Conservation (phyloP, 1,140 invertebrate species). For the Pristionchus pacificus region DNA sequence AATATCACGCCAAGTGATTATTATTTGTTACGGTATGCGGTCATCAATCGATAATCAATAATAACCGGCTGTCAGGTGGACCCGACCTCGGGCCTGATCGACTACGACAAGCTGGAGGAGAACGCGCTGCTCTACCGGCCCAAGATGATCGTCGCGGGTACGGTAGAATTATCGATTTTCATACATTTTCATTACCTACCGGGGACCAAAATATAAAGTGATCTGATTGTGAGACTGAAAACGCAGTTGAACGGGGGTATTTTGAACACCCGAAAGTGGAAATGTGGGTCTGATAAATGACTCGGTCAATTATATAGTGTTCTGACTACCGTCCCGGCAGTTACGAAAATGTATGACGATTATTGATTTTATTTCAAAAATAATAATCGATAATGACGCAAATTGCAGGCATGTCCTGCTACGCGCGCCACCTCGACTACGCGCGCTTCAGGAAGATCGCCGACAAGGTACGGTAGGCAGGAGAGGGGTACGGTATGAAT, state of each 20-base stretch:
- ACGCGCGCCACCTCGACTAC: constrained; percentile 74
- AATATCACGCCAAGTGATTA: no score
- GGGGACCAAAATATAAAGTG: not conserved
- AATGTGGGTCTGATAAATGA: no score
- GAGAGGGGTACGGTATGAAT: not conserved
- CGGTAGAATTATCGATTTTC: constrained; percentile 8
- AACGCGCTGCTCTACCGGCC: constrained; percentile 83
- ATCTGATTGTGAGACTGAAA: not conserved
- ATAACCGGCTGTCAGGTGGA: constrained; percentile 64
- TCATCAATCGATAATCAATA: no score
- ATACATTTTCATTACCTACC: no score
- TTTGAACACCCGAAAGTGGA: not conserved
- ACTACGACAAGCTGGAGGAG: constrained; percentile 81
- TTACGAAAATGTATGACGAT: no score
- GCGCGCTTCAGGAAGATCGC: constrained; percentile 80
- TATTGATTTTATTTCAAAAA: no score
- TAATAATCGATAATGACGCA: no score
- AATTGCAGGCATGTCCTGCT: constrained; percentile 75
- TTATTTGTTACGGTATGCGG: no score
- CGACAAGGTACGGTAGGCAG: constrained; percentile 63
- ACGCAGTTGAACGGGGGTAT: not conserved
- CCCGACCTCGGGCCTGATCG: constrained; percentile 79
- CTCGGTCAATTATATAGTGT: no score
- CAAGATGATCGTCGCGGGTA: constrained; percentile 82
- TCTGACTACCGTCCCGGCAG: no score